phyloP scores from a whole-genome alignment of 1,140 invertebrate species.

The Lamellibrachia luymesi region DNA sequence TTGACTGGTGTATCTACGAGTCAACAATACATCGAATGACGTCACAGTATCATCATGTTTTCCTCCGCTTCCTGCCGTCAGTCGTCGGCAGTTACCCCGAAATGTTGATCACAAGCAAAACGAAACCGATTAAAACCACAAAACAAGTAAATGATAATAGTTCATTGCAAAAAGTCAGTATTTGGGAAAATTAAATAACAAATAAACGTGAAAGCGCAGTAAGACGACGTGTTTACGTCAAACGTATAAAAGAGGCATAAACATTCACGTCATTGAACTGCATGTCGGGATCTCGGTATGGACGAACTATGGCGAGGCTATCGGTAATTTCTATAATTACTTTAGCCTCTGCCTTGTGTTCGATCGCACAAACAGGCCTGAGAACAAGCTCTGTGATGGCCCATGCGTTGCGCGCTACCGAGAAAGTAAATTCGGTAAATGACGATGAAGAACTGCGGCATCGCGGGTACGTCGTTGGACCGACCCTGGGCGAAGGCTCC shows the following conservation, averaged over 20 bases:
- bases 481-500: conserved; percentile 47
- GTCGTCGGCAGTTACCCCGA: background rate
- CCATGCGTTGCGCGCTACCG: conserved; percentile 17
- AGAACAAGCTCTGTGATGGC: background rate
- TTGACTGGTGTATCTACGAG: conserved; percentile 4
- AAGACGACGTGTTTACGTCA: background rate
- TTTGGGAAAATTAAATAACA: background rate
- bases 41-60: conserved; percentile 5
- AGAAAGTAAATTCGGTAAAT: conserved; percentile 9
- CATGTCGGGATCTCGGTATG: conserved; percentile 11
- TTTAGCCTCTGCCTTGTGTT: conserved; percentile 2
- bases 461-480: conserved; percentile 21
- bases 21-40: background rate
- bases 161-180: background rate
- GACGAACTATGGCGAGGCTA: conserved; percentile 5
- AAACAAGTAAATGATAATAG: background rate
- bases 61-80: background rate
- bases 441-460: conserved; percentile 28
- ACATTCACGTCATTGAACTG: background rate
- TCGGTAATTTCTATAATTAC: conserved; percentile 1
- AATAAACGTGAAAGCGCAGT: background rate
- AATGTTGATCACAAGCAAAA: conserved; percentile 5
- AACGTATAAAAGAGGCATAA: conserved; percentile 6
- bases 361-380: background rate
- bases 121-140: background rate